phyloP scores from a whole-genome alignment of 2,888 invertebrate species.

The Lepidonotus clava region DNA sequence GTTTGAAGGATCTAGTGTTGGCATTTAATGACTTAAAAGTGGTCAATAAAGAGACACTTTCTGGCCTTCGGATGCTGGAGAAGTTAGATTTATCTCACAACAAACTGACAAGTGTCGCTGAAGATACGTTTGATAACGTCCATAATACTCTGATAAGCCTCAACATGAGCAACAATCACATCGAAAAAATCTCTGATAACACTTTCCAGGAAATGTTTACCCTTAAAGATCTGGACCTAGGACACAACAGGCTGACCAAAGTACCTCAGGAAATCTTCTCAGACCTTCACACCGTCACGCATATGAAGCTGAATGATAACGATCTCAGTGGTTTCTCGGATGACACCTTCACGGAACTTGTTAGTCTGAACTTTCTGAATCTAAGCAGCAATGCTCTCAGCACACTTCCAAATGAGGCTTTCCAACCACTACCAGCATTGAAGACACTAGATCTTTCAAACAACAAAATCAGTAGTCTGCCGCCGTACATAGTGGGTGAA shows the following conservation, averaged over 20 bases:
- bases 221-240: slow-evolving; percentile 38
- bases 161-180: slow-evolving; percentile 16
- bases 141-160: neutral
- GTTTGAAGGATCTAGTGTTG: neutral
- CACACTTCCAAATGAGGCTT: neutral
- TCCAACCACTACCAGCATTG: neutral
- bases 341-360: neutral
- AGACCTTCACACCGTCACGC: neutral
- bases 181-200: neutral
- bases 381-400: neutral
- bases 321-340: neutral
- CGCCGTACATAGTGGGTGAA: neutral
- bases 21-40: neutral
- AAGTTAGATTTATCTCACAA: slow-evolving; percentile 37
- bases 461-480: neutral
- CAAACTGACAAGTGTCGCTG: neutral
- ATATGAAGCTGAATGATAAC: slow-evolving; percentile 22
- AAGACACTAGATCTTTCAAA: slow-evolving; percentile 20
- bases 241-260: neutral
- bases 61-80: slow-evolving; percentile 5
- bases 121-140: neutral
- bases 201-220: neutral
- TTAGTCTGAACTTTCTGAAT: neutral
- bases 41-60: neutral
- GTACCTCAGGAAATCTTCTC: neutral